Base-by-base conservation (phyloP, 2,113 vertebrate species). In the Pelobates fuscus region DNA sequence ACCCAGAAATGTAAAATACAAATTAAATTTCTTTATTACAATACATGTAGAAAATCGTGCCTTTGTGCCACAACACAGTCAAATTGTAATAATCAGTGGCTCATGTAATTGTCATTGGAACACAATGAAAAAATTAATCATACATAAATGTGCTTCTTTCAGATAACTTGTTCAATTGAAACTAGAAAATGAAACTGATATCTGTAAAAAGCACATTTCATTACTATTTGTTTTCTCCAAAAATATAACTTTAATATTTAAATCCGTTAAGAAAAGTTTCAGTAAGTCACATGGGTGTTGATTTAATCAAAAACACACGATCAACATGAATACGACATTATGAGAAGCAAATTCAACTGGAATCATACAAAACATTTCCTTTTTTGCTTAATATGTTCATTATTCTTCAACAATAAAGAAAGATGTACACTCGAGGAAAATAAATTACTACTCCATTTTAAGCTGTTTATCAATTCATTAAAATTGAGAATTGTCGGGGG, bases 51-150 rank as follows among this genome's bases (percentile, higher is more conserved):
- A 65, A 85, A 78, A 78, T 4, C 44, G 83, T 80, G 82, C 49
- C 60, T 64, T 78, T 82, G 86, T 86, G 82, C 37, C 82, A 70
- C 85, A 87, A 83, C 83, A 60, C 8, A 85, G 83, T 83, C 68
- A 78, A 84, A 82, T 64, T 79, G 43, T 84, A 82, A 87, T 83
- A 86, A 58, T 79, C 81, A 83, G 74, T 84, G 79, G 64, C 66
- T 88, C 52, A n/a, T 78, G 67, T 85, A 81, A 86, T 86, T 87
- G 80, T 77, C 79, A 41, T 23, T 82, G 72, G 85, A 80, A 84
- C 67, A 79, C 37, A 86, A 64, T 79, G 75, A 67, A 59, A 78
- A 83, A 85, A 71, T 52, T 60, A 54, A 86, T 74, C 29, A 32
- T 78, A 74, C 78, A 79, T 82, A 80, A 81, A 77, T 80, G 37